Percentiles rank a stretch among this genome's conserved stretches.
phyloP scores from a whole-genome alignment of 2,113 vertebrate genomes.

The Dasyprocta punctata region DNA sequence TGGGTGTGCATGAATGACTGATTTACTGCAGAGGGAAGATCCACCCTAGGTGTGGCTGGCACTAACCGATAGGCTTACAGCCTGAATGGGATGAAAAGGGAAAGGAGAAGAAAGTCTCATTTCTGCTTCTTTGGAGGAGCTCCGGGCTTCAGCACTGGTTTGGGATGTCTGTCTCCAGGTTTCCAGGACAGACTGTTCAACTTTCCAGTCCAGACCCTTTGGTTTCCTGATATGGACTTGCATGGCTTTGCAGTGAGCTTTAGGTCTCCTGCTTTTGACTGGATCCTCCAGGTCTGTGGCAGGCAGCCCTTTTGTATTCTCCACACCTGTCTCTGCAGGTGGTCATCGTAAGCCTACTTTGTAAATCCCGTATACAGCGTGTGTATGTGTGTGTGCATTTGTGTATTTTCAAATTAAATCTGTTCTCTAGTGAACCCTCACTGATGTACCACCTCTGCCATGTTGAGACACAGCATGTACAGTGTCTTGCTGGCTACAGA shows the following conservation, averaged over 20 bases:
- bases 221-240: neutral
- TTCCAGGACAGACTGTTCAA: neutral
- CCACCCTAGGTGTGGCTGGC: neutral
- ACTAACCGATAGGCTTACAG: neutral
- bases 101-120: neutral
- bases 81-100: neutral
- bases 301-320: neutral
- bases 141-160: neutral
- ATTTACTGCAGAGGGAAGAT: too few relatives aligned
- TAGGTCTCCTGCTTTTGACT: neutral
- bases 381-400: neutral
- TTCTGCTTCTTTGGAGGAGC: neutral
- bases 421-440: neutral
- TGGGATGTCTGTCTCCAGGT: neutral
- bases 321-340: neutral
- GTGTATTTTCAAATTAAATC: neutral
- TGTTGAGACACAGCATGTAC: neutral
- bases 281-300: neutral
- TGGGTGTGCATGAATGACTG: too few relatives aligned
- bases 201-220: too few relatives aligned
- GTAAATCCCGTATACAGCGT: neutral
- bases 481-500: neutral
- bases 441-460: neutral
- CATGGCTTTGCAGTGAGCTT: neutral
- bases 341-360: neutral